Conservation (phyloP, 1,140 invertebrate species). For the Drosophila truncata region DNA sequence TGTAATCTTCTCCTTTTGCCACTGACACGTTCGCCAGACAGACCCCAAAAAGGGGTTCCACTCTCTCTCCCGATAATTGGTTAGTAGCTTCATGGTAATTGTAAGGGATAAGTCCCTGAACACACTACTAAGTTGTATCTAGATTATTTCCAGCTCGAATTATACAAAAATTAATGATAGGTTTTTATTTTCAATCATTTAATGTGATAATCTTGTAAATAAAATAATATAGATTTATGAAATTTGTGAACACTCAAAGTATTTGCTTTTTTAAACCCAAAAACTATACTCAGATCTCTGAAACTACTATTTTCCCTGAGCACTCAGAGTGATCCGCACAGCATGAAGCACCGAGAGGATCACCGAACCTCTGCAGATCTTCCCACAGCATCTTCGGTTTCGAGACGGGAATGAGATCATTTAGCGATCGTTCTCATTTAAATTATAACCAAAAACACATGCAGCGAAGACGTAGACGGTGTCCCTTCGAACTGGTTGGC, state of each 20-base stretch:
- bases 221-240: neutral
- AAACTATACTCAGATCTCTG: neutral
- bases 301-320: neutral
- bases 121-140: neutral
- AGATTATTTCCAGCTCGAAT: constrained; percentile 6
- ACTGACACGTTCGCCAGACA: constrained; percentile 37
- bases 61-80: constrained; percentile 24
- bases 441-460: constrained; percentile 65
- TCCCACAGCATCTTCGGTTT: constrained; percentile 39
- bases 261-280: neutral
- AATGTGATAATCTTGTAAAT: neutral
- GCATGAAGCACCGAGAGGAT: constrained; percentile 13
- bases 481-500: constrained; percentile 38
- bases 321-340: constrained; percentile 9
- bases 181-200: neutral
- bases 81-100: constrained; percentile 31
- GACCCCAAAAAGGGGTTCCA: neutral
- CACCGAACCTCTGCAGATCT: constrained; percentile 9
- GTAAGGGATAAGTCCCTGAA: neutral
- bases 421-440: constrained; percentile 61
- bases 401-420: constrained; percentile 48
- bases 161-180: neutral
- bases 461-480: constrained; percentile 18
- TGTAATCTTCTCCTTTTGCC: constrained; percentile 38
- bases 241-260: no score